Evolutionary conservation across 2,113 vertebrate species (phyloP).

Genomic region (Plectropomus leopardus): DNA sequence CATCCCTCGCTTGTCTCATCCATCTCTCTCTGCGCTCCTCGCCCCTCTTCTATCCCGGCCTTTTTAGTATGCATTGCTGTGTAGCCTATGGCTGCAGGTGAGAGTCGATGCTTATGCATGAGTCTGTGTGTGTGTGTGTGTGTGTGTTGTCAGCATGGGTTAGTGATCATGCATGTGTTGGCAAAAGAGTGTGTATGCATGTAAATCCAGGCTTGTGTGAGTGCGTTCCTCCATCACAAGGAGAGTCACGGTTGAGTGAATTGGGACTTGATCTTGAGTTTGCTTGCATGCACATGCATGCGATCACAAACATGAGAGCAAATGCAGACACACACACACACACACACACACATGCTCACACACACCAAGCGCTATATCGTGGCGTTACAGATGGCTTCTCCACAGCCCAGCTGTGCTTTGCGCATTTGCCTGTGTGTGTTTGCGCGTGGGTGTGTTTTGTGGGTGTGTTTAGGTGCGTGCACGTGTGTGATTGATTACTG

Average conservation of each 20-base stretch:
- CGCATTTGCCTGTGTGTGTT: conserved; percentile 13
- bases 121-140: conserved; percentile 39
- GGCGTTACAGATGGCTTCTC: conserved; percentile 66
- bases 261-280: conserved; percentile 61
- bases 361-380: conserved; percentile 28
- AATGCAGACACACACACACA: conserved; percentile 10
- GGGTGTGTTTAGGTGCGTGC: conserved; percentile 19
- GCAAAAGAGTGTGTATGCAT: conserved; percentile 34
- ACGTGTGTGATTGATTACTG: conserved; percentile 64
- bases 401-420: conserved; percentile 61
- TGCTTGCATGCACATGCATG: conserved; percentile 47
- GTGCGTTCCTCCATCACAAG: conserved; percentile 40
- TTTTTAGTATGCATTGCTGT: conserved; percentile 77
- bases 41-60: conserved; percentile 46
- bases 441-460: conserved; percentile 1
- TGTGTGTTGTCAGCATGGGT: conserved; percentile 25
- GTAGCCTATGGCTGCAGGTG: conserved; percentile 68
- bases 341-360: conserved; percentile 40
- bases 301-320: conserved; percentile 24
- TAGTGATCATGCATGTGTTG: conserved; percentile 17
- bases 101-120: conserved; percentile 66
- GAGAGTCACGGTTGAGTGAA: conserved; percentile 31
- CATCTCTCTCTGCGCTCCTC: conserved; percentile 58
- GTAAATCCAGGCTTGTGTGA: conserved; percentile 48
- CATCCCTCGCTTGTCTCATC: conserved; percentile 57